Base-by-base conservation (phyloP, 2,888 invertebrate species). In the Eupithecia insigniata region DNA sequence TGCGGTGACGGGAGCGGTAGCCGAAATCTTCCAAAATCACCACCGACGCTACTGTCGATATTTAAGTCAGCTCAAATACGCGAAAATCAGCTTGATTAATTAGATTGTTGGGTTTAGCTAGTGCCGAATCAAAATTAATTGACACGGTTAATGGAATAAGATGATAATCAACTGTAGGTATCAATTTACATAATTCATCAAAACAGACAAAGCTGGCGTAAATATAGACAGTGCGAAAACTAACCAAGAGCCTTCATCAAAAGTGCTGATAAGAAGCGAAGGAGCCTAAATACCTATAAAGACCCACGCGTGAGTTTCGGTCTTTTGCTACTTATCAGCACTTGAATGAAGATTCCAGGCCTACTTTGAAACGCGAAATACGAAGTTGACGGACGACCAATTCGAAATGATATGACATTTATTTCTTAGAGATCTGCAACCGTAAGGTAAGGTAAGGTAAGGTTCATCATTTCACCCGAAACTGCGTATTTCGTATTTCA, bases 151-250 rank as follows among this genome's bases (percentile, higher is more conserved):
- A 58, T 58, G 28, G 22, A 60, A 30, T 30, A 60, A 8, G 8
- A 30, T 60, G 4, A 30, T 60, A 55, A 55, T 26, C 26, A 60
- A 60, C 30, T 8, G 16, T 16, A 18, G 60, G 18, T 60, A 30
- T 60, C 7, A 30, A 60, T 30, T 60, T 7, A 30, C 28, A 30
- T 30, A 60, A 60, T 30, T 30, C 3, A 16, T 28, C 8, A 18
- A 18, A 55, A 55, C 60, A 60, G 18, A 28, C 18, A 30, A 18
- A 60, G 60, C 60, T 18, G 51, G 28, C 66, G 71, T 65, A 68
- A 67, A 71, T 58, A 65, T 66, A 22, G 71, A 71, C 32, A n/a
- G 28, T 43, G 58, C 55, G 64, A 68, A 65, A 32, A 46, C 60
- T 60, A 30, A 26, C 55, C 55, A 55, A 14, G 55, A 30, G 1